Evolutionary conservation across 1,140 invertebrate genomes (phyloP).

Genomic region (Ceratina japonica): DNA sequence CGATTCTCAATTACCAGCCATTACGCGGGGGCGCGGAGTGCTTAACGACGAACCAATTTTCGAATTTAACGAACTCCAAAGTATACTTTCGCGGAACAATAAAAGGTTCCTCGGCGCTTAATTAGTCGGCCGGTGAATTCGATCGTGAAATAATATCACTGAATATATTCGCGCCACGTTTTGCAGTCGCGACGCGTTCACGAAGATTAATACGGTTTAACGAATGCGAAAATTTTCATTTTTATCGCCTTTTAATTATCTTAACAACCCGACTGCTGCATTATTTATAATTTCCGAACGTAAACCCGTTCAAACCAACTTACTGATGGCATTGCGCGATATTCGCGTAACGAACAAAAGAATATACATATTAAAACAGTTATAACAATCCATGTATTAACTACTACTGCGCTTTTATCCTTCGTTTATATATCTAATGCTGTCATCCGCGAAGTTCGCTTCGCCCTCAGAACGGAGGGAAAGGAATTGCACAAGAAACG

Average conservation of each 20-base stretch:
- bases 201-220: constrained; percentile 1
- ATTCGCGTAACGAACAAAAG: too few species aligned
- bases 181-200: background rate
- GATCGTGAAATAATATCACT: constrained; percentile 7
- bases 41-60: constrained; percentile 14
- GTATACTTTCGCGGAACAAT: background rate
- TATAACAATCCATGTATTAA: too few species aligned
- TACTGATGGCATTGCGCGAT: background rate
- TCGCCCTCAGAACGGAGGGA: too few species aligned
- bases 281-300: too few species aligned
- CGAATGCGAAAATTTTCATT: background rate
- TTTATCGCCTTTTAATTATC: background rate
- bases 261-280: background rate
- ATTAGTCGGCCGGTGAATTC: background rate
- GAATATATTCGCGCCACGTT: background rate
- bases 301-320: background rate
- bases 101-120: constrained; percentile 9
- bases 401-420: too few species aligned
- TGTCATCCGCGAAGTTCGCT: too few species aligned
- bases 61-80: constrained; percentile 30
- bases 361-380: background rate
- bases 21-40: background rate
- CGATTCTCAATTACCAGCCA: constrained; percentile 43
- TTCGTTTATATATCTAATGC: too few species aligned
- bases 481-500: too few species aligned